Percentiles rank a stretch among this genome's conserved stretches.
Evolutionary conservation across 2,113 vertebrate genomes (phyloP).

Genomic region (Urocolius indicus): DNA sequence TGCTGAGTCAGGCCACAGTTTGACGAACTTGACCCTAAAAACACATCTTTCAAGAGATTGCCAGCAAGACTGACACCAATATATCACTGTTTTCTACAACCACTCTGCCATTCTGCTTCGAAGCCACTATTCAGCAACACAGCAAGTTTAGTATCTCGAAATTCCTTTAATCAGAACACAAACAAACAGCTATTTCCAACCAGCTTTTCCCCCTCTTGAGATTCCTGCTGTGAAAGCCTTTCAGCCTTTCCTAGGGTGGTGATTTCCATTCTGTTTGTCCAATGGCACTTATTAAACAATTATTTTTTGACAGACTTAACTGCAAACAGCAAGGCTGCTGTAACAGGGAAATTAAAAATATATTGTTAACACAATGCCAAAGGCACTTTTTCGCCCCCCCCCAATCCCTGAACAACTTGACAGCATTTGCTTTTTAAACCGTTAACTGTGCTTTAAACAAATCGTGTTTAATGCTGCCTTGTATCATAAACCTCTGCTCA

Average conservation of each 20-base stretch:
- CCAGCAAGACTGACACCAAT: background rate
- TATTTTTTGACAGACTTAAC: slow-evolving; percentile 56
- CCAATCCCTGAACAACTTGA: background rate
- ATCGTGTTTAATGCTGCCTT: slow-evolving; percentile 16
- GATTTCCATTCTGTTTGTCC: slow-evolving; percentile 49
- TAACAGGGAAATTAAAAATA: slow-evolving; percentile 50
- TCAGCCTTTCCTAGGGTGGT: slow-evolving; percentile 14
- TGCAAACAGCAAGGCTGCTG: slow-evolving; percentile 38
- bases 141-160: background rate
- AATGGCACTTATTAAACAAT: slow-evolving; percentile 43
- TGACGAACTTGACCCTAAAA: background rate
- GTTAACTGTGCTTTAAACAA: slow-evolving; percentile 33
- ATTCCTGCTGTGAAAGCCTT: slow-evolving; percentile 21
- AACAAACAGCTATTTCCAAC: background rate
- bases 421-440: slow-evolving; percentile 1
- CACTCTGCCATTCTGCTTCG: background rate
- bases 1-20: background rate
- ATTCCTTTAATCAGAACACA: slow-evolving; percentile 11
- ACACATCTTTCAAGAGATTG: background rate
- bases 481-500: slow-evolving; percentile 21
- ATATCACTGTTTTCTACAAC: background rate
- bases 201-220: background rate
- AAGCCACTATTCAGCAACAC: background rate
- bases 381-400: background rate
- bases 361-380: slow-evolving; percentile 36